These are phyloP conservation scores for Cydia splendana DNA, from an alignment of 1,140 invertebrate species.

Conservation along the genomic window DNA sequence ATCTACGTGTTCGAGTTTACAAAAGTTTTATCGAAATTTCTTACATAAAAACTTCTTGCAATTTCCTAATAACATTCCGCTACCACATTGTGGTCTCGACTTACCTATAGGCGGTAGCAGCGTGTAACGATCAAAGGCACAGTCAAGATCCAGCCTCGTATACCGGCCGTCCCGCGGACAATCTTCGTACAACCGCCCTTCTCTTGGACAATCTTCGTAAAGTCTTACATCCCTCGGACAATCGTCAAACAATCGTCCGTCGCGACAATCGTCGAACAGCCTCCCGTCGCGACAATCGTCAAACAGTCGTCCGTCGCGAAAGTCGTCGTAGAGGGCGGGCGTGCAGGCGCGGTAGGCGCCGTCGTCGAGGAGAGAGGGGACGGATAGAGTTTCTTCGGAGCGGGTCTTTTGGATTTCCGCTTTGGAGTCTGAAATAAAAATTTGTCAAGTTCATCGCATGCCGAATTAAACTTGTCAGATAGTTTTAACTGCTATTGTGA, in stretches of 20 bases:
- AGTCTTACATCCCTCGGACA: background rate
- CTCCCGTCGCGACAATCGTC: background rate
- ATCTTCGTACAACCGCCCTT: background rate
- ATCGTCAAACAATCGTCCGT: background rate
- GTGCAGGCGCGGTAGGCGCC: slow-evolving; percentile 41
- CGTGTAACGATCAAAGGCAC: slow-evolving; percentile 58
- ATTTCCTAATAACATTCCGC: too few species aligned
- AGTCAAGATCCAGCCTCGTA: slow-evolving; percentile 58
- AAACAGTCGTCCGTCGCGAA: background rate
- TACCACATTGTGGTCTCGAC: background rate
- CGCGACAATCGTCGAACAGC: background rate
- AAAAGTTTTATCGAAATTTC: too few species aligned
- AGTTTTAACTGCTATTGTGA: too few species aligned
- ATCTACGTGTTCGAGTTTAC: too few species aligned
- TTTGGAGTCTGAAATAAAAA: slow-evolving; percentile 48
- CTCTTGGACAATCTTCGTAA: background rate
- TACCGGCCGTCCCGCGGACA: slow-evolving; percentile 44
- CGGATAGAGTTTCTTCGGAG: slow-evolving; percentile 71
- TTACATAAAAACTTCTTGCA: too few species aligned
- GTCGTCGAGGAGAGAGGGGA: slow-evolving; percentile 60
- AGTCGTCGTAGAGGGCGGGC: slow-evolving; percentile 50
- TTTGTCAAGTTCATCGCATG: too few species aligned
- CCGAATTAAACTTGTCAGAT: too few species aligned
- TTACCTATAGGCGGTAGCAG: slow-evolving; percentile 60
- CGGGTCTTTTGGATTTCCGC: slow-evolving; percentile 72